These are phyloP conservation scores for Temnothorax ravouxi DNA, from an alignment of 2,888 invertebrate species.

Conservation along the genomic window DNA sequence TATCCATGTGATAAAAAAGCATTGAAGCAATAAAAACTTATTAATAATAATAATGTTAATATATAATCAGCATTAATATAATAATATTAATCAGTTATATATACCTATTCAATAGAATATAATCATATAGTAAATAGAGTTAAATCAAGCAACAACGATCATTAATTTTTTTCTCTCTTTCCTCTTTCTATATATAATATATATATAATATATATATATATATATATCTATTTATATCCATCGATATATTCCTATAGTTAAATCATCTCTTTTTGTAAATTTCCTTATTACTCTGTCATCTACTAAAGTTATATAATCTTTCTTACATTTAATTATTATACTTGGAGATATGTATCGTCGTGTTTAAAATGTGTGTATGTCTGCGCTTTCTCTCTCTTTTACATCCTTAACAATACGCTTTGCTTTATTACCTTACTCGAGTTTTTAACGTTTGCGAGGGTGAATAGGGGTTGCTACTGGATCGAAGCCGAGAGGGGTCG, in stretches of 20 bases:
- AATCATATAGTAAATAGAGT: slow-evolving; percentile 85
- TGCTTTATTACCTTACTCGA: slow-evolving; percentile 43
- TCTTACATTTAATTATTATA: slow-evolving; percentile 86
- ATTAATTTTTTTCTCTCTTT: slow-evolving; percentile 63
- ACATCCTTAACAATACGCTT: slow-evolving; percentile 46
- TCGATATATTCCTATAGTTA: slow-evolving; percentile 77
- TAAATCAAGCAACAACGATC: slow-evolving; percentile 86
- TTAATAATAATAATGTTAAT: slow-evolving; percentile 63
- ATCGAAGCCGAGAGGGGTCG: slow-evolving; percentile 49
- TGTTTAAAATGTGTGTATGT: slow-evolving; percentile 74
- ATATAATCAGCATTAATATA: slow-evolving; percentile 29
- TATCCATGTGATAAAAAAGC: slow-evolving; percentile 53
- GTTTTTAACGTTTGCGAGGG: slow-evolving; percentile 39
- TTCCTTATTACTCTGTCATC: slow-evolving; percentile 76
- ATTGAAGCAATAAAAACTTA: slow-evolving; percentile 38
- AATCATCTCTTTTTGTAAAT: slow-evolving; percentile 69
- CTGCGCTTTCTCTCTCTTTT: slow-evolving; percentile 56
- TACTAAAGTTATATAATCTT: slow-evolving; percentile 72
- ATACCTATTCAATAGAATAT: slow-evolving; percentile 86
- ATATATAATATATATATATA: slow-evolving; percentile 55
- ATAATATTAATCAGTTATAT: slow-evolving; percentile 66
- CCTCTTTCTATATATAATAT: slow-evolving; percentile 55
- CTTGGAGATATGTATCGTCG: slow-evolving; percentile 87
- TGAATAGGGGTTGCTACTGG: slow-evolving; percentile 30
- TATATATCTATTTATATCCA: slow-evolving; percentile 68